These are phyloP conservation scores for Anolis sagrei DNA, from an alignment of 2,113 vertebrate species.

Conservation along the genomic window DNA sequence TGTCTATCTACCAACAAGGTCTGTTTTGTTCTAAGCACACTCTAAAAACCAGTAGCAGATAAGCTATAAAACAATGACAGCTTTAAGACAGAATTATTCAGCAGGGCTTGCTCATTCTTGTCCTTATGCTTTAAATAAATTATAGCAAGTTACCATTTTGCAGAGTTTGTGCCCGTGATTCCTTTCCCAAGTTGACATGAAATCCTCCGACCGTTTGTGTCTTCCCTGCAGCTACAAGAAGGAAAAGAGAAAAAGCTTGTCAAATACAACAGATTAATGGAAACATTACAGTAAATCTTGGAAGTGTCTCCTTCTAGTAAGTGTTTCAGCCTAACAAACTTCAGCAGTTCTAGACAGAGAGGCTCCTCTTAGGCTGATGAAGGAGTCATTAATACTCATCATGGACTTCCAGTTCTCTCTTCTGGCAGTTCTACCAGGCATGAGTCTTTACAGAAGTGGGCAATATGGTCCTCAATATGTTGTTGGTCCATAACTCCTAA, in stretches of 20 bases:
- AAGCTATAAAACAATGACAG: background rate
- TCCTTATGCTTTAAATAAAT: conserved; percentile 18
- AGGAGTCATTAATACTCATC: background rate
- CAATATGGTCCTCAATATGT: no score
- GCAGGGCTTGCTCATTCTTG: background rate
- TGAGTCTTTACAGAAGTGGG: no score
- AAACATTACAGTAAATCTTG: conserved; percentile 39
- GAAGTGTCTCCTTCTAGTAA: background rate
- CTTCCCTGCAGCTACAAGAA: conserved; percentile 79
- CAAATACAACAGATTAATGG: conserved; percentile 37
- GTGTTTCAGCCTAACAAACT: conserved; percentile 5
- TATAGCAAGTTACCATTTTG: conserved; percentile 82
- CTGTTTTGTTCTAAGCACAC: conserved; percentile 8
- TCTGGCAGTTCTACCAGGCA: background rate
- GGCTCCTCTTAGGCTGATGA: conserved; percentile 9
- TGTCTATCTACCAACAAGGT: background rate
- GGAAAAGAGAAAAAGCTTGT: conserved; percentile 21
- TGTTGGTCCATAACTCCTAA: no score
- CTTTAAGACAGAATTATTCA: background rate
- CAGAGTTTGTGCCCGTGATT: conserved; percentile 92
- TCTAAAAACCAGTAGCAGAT: conserved; percentile 39
- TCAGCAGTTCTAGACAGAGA: background rate
- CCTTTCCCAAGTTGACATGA: conserved; percentile 85
- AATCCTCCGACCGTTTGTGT: conserved; percentile 83
- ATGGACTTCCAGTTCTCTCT: background rate